A percentile compares a stretch with the other conserved stretches of the same genome.
Conservation (phyloP, 2,797 vertebrate species). For the Myoxocephalus aenaeus region DNA sequence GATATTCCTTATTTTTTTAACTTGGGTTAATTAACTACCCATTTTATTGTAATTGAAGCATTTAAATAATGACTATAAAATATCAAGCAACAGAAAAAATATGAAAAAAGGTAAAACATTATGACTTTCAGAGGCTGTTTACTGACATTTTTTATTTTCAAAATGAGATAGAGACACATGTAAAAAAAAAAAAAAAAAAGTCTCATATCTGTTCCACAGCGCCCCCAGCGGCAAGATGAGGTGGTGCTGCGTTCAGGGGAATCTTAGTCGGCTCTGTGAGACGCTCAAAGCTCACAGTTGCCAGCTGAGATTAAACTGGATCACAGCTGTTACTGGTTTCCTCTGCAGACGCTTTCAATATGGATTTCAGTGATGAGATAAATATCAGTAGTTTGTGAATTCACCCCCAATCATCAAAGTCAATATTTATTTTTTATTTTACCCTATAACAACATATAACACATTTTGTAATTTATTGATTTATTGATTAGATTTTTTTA, state of each 20-base stretch:
- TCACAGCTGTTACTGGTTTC: conserved; percentile 76
- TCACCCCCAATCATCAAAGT: background rate
- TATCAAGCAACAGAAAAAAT: background rate
- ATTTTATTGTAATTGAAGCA: background rate
- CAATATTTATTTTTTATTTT: background rate
- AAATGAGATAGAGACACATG: background rate
- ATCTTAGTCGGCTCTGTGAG: conserved; percentile 91
- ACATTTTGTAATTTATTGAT: too few species aligned
- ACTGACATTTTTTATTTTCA: background rate
- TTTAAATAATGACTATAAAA: background rate
- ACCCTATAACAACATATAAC: background rate
- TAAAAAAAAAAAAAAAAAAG: background rate
- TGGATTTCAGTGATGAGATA: background rate
- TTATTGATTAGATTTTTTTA: background rate
- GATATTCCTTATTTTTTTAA: background rate
- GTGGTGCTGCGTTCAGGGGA: conserved; percentile 83
- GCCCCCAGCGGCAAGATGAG: background rate
- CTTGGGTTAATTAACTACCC: too few species aligned
- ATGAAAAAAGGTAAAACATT: background rate
- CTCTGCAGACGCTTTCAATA: background rate
- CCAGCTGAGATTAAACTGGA: conserved; percentile 97
- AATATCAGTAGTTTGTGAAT: background rate
- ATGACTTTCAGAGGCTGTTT: background rate
- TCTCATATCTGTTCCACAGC: background rate
- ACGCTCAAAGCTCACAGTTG: conserved; percentile 91